Conservation (phyloP, 2,797 vertebrate genomes). For the Lutjanus campechanus region DNA sequence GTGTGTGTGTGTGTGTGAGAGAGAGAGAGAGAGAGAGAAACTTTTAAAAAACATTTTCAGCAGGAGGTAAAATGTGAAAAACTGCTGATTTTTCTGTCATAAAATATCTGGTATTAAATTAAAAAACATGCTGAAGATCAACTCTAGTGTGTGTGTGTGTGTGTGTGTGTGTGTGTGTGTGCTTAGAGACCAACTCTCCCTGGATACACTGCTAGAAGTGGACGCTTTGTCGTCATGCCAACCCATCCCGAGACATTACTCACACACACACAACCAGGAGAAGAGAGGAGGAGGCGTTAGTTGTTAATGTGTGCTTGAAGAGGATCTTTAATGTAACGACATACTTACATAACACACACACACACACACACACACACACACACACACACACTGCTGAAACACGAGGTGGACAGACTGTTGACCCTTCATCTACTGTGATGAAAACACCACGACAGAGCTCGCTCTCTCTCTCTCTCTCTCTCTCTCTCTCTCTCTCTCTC, state of each 20-base stretch:
- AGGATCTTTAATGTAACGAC: constrained; percentile 32
- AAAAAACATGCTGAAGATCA: not conserved
- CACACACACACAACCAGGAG: constrained; percentile 8
- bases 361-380: not conserved
- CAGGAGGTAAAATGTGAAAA: not conserved
- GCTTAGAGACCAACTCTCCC: constrained; percentile 37
- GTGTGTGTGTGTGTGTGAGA: constrained; percentile 18
- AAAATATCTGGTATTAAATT: not conserved
- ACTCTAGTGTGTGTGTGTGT: not conserved
- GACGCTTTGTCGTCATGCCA: constrained; percentile 63
- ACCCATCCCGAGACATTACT: constrained; percentile 45
- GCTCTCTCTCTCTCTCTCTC: too few relatives aligned
- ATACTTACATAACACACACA: constrained; percentile 1
- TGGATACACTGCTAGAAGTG: constrained; percentile 42
- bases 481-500: too few relatives aligned
- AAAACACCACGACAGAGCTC: too few relatives aligned
- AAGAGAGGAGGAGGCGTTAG: constrained; percentile 33
- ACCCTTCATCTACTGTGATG: not conserved
- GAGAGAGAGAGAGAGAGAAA: not conserved
- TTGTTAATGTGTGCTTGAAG: constrained; percentile 24
- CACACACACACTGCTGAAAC: not conserved
- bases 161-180: not conserved
- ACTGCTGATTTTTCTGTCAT: not conserved
- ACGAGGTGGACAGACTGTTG: constrained; percentile 1
- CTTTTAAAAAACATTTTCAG: not conserved